These are phyloP conservation scores for Ammospiza nelsoni DNA, from an alignment of 2,113 vertebrate genomes.

Conservation along the genomic window DNA sequence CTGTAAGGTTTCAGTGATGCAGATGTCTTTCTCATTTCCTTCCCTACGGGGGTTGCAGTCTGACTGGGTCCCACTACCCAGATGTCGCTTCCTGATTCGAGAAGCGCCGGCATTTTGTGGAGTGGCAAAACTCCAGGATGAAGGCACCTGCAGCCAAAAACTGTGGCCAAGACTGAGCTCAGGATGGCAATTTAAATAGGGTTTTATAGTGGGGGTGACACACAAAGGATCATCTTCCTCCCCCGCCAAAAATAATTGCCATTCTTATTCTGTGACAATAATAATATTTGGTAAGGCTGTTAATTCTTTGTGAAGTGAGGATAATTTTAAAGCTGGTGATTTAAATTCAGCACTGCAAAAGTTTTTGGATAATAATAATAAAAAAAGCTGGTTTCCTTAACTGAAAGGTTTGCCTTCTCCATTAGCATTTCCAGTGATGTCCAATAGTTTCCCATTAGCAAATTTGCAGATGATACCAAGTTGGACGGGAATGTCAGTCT, in stretches of 20 bases:
- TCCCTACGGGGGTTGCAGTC: not conserved
- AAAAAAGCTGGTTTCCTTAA: not conserved
- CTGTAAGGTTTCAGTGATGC: not conserved
- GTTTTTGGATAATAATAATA: not conserved
- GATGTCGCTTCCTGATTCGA: not conserved
- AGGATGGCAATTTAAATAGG: not conserved
- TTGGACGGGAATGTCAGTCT: not conserved
- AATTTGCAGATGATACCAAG: not conserved
- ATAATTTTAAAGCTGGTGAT: not conserved
- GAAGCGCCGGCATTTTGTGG: not conserved
- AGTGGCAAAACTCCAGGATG: not conserved
- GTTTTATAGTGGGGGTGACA: not conserved
- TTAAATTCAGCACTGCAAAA: not conserved
- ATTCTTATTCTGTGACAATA: not conserved
- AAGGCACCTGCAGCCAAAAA: slow-evolving; percentile 37
- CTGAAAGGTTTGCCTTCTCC: not conserved
- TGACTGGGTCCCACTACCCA: not conserved
- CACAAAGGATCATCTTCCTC: not conserved
- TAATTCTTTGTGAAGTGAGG: not conserved
- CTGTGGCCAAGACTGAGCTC: not conserved
- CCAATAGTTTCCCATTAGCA: not conserved
- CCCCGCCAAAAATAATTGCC: not conserved
- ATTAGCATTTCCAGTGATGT: not conserved
- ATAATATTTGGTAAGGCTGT: not conserved
- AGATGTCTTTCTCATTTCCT: slow-evolving; percentile 41